A percentile compares a stretch with the other conserved stretches of the same genome.
phyloP scores from a whole-genome alignment of 2,888 invertebrate genomes.

The Baronia brevicornis region DNA sequence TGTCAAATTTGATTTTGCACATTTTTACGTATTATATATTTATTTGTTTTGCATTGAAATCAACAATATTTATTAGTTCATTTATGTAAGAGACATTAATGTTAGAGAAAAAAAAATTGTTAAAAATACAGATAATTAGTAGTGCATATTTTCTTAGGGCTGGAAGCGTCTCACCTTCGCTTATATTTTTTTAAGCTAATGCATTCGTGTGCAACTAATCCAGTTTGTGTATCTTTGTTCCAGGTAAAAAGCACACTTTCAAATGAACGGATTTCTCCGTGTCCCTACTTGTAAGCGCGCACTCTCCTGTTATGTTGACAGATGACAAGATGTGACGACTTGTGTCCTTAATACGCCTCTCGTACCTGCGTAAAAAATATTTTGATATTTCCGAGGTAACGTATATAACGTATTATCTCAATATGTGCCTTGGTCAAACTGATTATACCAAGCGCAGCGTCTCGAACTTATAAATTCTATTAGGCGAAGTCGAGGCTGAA shows the following conservation, averaged over 20 bases:
- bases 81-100: too few relatives aligned
- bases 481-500: slow-evolving; percentile 30
- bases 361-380: slow-evolving; percentile 8
- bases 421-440: slow-evolving; percentile 26
- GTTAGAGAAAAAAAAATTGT: too few relatives aligned
- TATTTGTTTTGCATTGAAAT: too few relatives aligned
- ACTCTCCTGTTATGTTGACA: slow-evolving; percentile 3
- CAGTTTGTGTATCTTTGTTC: slow-evolving; percentile 28
- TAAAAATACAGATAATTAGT: too few relatives aligned
- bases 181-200: slow-evolving; percentile 5
- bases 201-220: slow-evolving; percentile 11
- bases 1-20: slow-evolving; percentile 12
- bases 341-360: too few relatives aligned
- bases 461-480: slow-evolving; percentile 33
- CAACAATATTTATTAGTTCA: too few relatives aligned
- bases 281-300: slow-evolving; percentile 10
- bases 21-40: too few relatives aligned
- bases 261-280: slow-evolving; percentile 19
- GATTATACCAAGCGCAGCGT: slow-evolving; percentile 27
- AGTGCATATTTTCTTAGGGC: too few relatives aligned
- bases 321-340: too few relatives aligned
- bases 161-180: background rate
- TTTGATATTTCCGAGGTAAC: slow-evolving; percentile 20
- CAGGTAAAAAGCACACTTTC: slow-evolving; percentile 32
- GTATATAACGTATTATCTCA: too few relatives aligned